Evolutionary conservation across 1,140 invertebrate species (phyloP).

Genomic region (Drosophila teissieri): DNA sequence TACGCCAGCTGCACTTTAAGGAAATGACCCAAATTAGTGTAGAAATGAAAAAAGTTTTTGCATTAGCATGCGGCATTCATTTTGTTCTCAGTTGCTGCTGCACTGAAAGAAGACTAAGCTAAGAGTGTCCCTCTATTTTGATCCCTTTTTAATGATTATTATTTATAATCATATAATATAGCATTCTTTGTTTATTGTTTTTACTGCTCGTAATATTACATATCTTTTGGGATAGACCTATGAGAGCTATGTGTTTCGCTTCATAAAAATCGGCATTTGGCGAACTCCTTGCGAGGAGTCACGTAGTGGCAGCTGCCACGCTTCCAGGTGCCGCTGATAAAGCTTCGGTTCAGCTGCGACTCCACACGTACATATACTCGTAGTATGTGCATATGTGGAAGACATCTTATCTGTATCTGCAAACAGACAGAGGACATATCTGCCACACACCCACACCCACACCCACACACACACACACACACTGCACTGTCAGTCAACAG

Average conservation of each 20-base stretch:
- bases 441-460: slow-evolving; percentile 25
- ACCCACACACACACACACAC: slow-evolving; percentile 6
- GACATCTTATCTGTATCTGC: slow-evolving; percentile 68
- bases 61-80: slow-evolving; percentile 65
- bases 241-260: slow-evolving; percentile 2
- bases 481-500: slow-evolving; percentile 47
- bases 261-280: slow-evolving; percentile 67
- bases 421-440: slow-evolving; percentile 62
- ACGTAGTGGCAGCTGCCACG: slow-evolving; percentile 61
- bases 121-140: too few relatives aligned
- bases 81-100: slow-evolving; percentile 58
- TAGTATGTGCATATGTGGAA: not conserved
- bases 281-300: slow-evolving; percentile 47
- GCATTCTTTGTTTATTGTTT: too few relatives aligned
- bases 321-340: slow-evolving; percentile 51
- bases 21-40: slow-evolving; percentile 78
- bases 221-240: too few relatives aligned
- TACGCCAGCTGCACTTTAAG: slow-evolving; percentile 66
- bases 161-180: too few relatives aligned
- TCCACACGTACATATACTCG: slow-evolving; percentile 20
- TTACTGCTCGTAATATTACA: too few relatives aligned
- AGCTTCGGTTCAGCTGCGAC: slow-evolving; percentile 10
- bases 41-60: slow-evolving; percentile 64
- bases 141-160: too few relatives aligned
- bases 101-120: not conserved